Conservation (phyloP, 2,113 vertebrate species). For the Leucoraja erinaceus region DNA sequence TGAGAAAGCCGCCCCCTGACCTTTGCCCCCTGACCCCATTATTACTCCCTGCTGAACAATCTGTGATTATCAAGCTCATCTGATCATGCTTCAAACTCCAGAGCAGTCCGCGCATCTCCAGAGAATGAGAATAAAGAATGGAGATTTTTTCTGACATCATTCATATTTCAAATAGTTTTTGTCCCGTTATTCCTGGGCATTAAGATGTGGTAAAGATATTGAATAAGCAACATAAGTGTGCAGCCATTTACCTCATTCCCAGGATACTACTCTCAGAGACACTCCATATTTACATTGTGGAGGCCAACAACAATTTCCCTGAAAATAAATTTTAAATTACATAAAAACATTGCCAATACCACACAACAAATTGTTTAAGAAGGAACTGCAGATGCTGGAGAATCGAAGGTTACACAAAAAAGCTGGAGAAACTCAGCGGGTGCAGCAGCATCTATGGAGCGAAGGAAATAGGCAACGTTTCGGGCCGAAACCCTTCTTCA, state of each 20-base stretch:
- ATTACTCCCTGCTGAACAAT: conserved; percentile 22
- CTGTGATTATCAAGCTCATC: conserved; percentile 24
- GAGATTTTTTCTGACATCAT: not conserved
- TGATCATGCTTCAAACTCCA: not conserved
- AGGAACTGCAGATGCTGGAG: too few species aligned
- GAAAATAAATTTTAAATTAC: conserved; percentile 20
- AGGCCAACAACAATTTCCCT: conserved; percentile 10
- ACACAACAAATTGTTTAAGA: too few species aligned
- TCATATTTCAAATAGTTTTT: not conserved
- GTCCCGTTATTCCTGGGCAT: not conserved
- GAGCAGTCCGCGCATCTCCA: not conserved
- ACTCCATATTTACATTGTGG: conserved; percentile 1
- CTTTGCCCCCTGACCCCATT: conserved; percentile 9
- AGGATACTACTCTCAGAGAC: not conserved
- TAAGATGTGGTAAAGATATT: not conserved
- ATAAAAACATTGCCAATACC: not conserved
- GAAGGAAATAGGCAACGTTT: too few species aligned
- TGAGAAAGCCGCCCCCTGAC: conserved; percentile 31
- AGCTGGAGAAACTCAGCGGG: too few species aligned
- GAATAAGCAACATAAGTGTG: not conserved
- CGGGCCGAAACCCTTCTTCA: too few species aligned
- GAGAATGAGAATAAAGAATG: conserved; percentile 12
- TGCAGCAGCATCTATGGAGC: too few species aligned
- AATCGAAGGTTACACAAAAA: too few species aligned
- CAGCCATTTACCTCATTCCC: not conserved